These are phyloP conservation scores for Phaethornis superciliosus DNA, from an alignment of 2,113 vertebrate genomes.

Conservation along the genomic window DNA sequence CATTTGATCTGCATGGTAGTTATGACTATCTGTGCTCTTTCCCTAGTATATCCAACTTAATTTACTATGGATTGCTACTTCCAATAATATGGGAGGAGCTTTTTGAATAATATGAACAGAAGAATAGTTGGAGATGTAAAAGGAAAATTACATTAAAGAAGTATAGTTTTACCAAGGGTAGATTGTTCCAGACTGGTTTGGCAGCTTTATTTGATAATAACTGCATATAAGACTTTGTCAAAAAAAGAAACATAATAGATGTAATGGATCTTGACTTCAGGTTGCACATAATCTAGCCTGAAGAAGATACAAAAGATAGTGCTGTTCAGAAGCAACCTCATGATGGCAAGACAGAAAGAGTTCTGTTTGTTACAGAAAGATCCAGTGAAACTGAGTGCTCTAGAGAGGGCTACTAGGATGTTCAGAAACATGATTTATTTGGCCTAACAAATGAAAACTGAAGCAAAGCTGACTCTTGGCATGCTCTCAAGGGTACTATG, in stretches of 20 bases:
- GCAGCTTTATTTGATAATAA: neutral
- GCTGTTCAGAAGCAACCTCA: neutral
- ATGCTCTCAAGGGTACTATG: neutral
- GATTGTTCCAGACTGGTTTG: neutral
- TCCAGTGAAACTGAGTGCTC: neutral
- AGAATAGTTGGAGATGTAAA: neutral
- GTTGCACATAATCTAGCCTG: neutral
- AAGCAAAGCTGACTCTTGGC: neutral
- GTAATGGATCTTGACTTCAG: neutral
- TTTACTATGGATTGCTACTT: neutral
- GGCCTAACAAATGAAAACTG: neutral
- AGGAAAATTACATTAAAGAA: neutral
- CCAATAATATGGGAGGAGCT: neutral
- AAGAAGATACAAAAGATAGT: neutral
- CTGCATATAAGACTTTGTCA: neutral
- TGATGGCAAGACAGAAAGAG: neutral
- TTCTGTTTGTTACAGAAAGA: neutral
- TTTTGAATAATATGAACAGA: neutral
- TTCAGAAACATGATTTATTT: neutral
- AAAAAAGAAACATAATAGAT: neutral
- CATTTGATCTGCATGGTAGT: neutral
- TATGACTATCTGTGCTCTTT: neutral
- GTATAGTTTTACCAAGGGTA: neutral
- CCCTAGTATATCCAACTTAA: neutral
- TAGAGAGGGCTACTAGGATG: neutral